Conservation (phyloP, 2,888 invertebrate genomes). For the Glaucopsyche alexis region DNA sequence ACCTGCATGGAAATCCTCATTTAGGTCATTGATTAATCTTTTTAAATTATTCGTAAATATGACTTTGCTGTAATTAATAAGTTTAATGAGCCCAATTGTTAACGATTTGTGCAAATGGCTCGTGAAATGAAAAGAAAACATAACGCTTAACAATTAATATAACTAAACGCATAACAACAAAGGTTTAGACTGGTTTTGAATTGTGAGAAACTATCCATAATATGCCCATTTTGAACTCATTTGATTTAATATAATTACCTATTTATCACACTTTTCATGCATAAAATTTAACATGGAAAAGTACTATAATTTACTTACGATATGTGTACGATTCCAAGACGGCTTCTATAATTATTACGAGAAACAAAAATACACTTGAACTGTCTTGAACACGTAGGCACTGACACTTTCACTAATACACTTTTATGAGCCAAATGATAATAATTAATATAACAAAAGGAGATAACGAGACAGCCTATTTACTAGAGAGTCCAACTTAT, state of each 20-base stretch:
- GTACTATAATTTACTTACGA: constrained; percentile 32
- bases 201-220: background rate
- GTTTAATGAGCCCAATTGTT: background rate
- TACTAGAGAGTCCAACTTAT: constrained; percentile 34
- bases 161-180: background rate
- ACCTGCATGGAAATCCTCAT: too few species aligned
- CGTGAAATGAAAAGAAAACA: background rate
- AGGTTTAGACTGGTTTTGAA: background rate
- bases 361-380: constrained; percentile 38
- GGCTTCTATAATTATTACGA: constrained; percentile 35
- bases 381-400: constrained; percentile 36
- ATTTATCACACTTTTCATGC: background rate
- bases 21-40: too few species aligned
- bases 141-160: background rate
- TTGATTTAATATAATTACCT: background rate
- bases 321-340: constrained; percentile 33
- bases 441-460: background rate
- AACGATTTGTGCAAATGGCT: background rate
- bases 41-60: too few species aligned
- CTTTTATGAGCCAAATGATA: constrained; percentile 37
- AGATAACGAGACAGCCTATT: constrained; percentile 34
- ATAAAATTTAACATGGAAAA: constrained; percentile 14
- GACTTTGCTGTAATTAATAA: background rate
- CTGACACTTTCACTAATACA: constrained; percentile 40
- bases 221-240: background rate